These are phyloP conservation scores for Notolabrus celidotus DNA, from an alignment of 2,797 vertebrate genomes.

Conservation along the genomic window DNA sequence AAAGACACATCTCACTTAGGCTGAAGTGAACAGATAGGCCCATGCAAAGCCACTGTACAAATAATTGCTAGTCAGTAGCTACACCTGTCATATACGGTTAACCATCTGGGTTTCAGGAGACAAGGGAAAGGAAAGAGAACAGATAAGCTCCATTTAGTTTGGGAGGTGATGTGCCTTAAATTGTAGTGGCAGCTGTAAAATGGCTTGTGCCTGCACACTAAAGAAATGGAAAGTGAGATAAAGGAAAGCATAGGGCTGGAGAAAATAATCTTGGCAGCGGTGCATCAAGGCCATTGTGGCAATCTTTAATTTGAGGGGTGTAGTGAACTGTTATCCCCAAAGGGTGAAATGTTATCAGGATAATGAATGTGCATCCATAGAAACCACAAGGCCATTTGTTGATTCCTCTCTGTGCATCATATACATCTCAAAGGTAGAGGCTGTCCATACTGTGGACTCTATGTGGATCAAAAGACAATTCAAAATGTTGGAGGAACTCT, in stretches of 20 bases:
- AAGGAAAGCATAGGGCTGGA: constrained; percentile 46
- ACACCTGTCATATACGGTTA: constrained; percentile 80
- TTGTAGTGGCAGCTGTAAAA: constrained; percentile 69
- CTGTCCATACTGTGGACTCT: neutral
- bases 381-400: constrained; percentile 16
- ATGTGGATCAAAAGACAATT: constrained; percentile 16
- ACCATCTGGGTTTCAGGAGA: constrained; percentile 52
- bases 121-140: constrained; percentile 43
- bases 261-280: constrained; percentile 60
- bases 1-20: constrained; percentile 64
- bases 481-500: neutral
- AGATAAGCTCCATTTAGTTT: constrained; percentile 68
- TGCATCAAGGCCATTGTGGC: constrained; percentile 55
- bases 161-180: constrained; percentile 62
- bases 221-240: constrained; percentile 63
- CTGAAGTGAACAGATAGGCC: constrained; percentile 59
- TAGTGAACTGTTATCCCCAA: constrained; percentile 22
- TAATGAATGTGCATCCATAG: constrained; percentile 9
- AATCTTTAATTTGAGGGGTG: constrained; percentile 58
- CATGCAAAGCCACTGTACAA: constrained; percentile 62
- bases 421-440: constrained; percentile 1
- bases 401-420: constrained; percentile 7
- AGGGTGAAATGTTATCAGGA: constrained; percentile 33
- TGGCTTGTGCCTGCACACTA: constrained; percentile 41
- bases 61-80: constrained; percentile 73